Conservation (phyloP, 1,140 invertebrate genomes). For the Vanessa atalanta region DNA sequence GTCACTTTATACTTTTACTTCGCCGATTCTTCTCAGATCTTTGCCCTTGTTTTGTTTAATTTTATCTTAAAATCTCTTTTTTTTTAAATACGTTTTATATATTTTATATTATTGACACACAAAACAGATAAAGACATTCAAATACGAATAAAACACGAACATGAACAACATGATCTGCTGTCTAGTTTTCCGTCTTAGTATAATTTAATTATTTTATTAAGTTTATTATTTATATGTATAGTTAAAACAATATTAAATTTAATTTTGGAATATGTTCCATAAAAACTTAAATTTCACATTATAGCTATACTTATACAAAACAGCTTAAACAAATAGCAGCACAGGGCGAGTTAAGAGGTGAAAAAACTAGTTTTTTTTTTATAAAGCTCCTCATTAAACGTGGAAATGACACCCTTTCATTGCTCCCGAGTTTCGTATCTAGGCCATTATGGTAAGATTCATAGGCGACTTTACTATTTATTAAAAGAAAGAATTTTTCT, state of each 20-base stretch:
- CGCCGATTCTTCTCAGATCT: no score
- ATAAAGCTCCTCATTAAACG: conserved; percentile 17
- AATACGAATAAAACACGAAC: no score
- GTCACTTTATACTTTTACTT: no score
- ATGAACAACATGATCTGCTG: no score
- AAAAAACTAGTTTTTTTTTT: conserved; percentile 24
- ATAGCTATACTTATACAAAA: background rate
- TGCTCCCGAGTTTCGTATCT: conserved; percentile 10
- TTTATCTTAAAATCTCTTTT: no score
- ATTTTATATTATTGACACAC: no score
- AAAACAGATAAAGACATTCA: no score
- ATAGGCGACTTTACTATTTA: conserved; percentile 16
- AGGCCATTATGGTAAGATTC: conserved; percentile 20
- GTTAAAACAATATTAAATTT: background rate
- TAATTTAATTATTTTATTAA: no score
- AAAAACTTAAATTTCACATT: background rate
- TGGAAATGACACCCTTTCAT: conserved; percentile 25
- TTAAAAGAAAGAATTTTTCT: conserved; percentile 5
- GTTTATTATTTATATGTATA: no score
- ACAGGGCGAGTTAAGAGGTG: conserved; percentile 20
- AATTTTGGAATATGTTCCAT: background rate
- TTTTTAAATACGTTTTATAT: no score
- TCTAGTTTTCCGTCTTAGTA: no score
- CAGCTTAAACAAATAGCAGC: conserved; percentile 6
- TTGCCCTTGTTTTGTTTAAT: no score